These are phyloP conservation scores for Kuschelorhynchus macadamiae DNA, from an alignment of 2,888 invertebrate genomes.

Conservation along the genomic window DNA sequence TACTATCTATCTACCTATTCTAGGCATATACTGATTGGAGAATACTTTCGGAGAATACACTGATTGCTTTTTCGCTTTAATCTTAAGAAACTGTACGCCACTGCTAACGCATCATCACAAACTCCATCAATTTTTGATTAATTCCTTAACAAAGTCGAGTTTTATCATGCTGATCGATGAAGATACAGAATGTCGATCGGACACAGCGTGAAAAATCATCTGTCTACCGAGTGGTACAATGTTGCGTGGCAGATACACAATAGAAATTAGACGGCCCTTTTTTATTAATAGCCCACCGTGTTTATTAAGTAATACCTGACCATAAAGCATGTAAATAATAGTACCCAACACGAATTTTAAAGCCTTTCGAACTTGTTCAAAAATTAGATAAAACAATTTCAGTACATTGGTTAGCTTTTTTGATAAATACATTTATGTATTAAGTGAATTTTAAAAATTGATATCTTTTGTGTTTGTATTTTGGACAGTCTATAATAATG, in stretches of 20 bases:
- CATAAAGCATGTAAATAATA: conserved; percentile 14
- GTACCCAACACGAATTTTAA: background rate
- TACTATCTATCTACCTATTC: too few relatives aligned
- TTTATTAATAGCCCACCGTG: conserved; percentile 44
- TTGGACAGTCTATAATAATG: too few relatives aligned
- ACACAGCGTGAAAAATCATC: conserved; percentile 50
- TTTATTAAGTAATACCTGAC: conserved; percentile 31
- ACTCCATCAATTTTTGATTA: conserved; percentile 50
- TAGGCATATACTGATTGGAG: too few relatives aligned
- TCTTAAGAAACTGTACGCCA: too few relatives aligned
- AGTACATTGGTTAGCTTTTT: too few relatives aligned
- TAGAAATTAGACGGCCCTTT: conserved; percentile 47
- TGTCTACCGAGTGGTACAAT: conserved; percentile 45
- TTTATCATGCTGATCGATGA: conserved; percentile 49
- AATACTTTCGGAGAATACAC: too few relatives aligned
- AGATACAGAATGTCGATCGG: conserved; percentile 48
- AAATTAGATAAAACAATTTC: too few relatives aligned
- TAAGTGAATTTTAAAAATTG: too few relatives aligned
- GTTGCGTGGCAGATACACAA: conserved; percentile 45
- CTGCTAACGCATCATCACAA: conserved; percentile 18
- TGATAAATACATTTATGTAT: too few relatives aligned
- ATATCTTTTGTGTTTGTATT: too few relatives aligned
- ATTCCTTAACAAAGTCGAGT: conserved; percentile 46
- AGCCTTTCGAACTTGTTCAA: too few relatives aligned
- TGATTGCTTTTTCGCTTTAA: too few relatives aligned